These are phyloP conservation scores for Ethmia dodecea DNA, from an alignment of 2,888 invertebrate species.

Conservation along the genomic window DNA sequence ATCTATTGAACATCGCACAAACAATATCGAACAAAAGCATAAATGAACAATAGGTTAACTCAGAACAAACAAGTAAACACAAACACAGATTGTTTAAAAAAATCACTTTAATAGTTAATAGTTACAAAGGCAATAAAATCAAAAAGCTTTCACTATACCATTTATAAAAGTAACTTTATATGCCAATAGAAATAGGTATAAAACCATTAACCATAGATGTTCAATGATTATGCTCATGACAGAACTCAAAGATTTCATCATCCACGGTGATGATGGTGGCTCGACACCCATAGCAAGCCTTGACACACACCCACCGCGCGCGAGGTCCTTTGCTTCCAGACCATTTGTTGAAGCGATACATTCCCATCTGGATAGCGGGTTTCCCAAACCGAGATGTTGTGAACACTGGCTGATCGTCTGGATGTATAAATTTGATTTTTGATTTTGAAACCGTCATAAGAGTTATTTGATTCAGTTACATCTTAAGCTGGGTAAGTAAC, in stretches of 20 bases:
- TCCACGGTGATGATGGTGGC: slow-evolving; percentile 30
- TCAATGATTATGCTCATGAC: background rate
- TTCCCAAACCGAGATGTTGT: slow-evolving; percentile 17
- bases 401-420: slow-evolving; percentile 7
- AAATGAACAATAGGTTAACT: too few species aligned
- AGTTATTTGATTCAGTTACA: too few species aligned
- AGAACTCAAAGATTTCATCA: background rate
- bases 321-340: slow-evolving; percentile 16
- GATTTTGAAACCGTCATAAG: too few species aligned
- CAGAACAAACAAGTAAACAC: too few species aligned
- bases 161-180: background rate
- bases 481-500: too few species aligned
- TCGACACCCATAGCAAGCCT: slow-evolving; percentile 25
- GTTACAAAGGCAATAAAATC: background rate
- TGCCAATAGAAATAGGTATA: background rate
- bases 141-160: background rate
- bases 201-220: background rate
- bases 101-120: background rate
- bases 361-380: slow-evolving; percentile 23
- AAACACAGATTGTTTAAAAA: background rate
- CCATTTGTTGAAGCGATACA: slow-evolving; percentile 29
- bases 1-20: too few species aligned
- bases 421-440: background rate
- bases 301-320: slow-evolving; percentile 24
- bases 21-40: too few species aligned